These are phyloP conservation scores for Hiodon tergisus DNA, from an alignment of 2,113 vertebrate genomes.

Conservation along the genomic window DNA sequence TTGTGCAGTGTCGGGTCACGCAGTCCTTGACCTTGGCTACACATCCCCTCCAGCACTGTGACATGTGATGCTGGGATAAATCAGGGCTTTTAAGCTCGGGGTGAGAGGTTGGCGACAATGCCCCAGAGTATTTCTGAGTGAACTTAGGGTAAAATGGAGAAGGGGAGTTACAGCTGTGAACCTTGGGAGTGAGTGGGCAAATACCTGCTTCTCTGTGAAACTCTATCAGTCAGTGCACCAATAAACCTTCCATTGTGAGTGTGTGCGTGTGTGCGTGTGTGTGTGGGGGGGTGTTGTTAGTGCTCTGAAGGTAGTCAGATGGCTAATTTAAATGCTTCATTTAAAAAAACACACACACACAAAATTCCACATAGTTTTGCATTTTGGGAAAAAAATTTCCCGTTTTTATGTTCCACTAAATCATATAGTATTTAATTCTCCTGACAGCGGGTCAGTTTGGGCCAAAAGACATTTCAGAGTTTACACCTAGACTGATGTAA, in stretches of 20 bases:
- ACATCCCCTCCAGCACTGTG: background rate
- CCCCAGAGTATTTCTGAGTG: slow-evolving; percentile 4
- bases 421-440: too few relatives aligned
- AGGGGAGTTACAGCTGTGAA: background rate
- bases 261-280: background rate
- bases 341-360: too few relatives aligned
- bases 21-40: slow-evolving; percentile 29
- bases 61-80: background rate
- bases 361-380: too few relatives aligned
- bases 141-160: background rate
- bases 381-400: too few relatives aligned
- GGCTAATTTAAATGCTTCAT: background rate
- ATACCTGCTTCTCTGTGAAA: slow-evolving; percentile 11
- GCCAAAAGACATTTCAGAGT: too few relatives aligned
- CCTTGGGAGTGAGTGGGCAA: background rate
- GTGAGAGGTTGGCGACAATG: background rate
- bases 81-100: slow-evolving; percentile 3
- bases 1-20: slow-evolving; percentile 21
- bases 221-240: background rate
- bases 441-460: too few relatives aligned
- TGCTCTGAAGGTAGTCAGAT: background rate
- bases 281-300: too few relatives aligned
- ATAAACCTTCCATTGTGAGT: slow-evolving; percentile 2
- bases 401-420: too few relatives aligned
- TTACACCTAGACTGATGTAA: too few relatives aligned